Conservation (phyloP, 2,113 vertebrate species). For the Synodontis membranacea region DNA sequence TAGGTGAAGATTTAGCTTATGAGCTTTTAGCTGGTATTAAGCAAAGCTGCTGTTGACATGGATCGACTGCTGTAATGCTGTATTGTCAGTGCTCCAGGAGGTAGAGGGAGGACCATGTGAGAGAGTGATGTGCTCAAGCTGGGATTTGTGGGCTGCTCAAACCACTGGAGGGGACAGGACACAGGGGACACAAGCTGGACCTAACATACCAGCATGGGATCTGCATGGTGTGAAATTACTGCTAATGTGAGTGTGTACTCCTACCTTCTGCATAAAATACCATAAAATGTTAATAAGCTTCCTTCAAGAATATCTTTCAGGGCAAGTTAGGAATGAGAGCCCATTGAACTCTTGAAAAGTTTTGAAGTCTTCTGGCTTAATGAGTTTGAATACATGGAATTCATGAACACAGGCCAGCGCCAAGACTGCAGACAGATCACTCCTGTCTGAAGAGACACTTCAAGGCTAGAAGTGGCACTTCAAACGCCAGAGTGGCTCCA, state of each 20-base stretch:
- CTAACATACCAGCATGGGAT: conserved; percentile 1
- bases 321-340: not conserved
- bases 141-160: conserved; percentile 73
- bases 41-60: conserved; percentile 84
- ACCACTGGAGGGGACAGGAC: conserved; percentile 59
- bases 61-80: conserved; percentile 82
- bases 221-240: conserved; percentile 27
- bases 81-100: conserved; percentile 82
- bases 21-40: conserved; percentile 83
- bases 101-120: conserved; percentile 70
- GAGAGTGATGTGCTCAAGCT: conserved; percentile 67
- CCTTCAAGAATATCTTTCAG: not conserved
- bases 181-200: conserved; percentile 37
- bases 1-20: conserved; percentile 84
- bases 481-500: conserved; percentile 25
- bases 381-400: conserved; percentile 6
- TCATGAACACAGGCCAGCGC: not conserved
- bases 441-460: conserved; percentile 22
- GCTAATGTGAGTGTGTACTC: not conserved
- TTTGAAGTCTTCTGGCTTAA: conserved; percentile 12
- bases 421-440: conserved; percentile 26
- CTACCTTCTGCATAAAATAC: not conserved
- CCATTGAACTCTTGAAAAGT: not conserved
- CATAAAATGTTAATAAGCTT: not conserved
- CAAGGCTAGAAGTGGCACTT: conserved; percentile 19